Percentiles rank a stretch among this genome's conserved stretches.
Conservation (phyloP, 2,113 vertebrate genomes). For the Mungos mungo region DNA sequence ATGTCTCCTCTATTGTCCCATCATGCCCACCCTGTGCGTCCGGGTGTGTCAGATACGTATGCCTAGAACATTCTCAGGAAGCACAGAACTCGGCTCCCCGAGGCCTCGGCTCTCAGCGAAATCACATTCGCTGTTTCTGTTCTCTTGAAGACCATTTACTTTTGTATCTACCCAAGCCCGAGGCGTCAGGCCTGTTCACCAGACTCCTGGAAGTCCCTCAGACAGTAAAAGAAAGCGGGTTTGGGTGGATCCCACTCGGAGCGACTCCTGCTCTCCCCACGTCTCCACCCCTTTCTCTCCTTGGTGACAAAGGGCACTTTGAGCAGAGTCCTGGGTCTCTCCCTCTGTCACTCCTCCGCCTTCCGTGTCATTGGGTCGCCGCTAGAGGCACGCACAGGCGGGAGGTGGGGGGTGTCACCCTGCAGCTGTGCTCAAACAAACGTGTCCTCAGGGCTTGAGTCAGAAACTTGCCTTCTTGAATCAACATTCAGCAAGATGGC, state of each 20-base stretch:
- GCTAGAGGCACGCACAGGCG: neutral
- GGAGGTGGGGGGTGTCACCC: accelerated
- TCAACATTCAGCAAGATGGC: neutral
- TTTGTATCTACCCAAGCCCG: neutral
- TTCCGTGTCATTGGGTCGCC: neutral
- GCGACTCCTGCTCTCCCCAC: neutral
- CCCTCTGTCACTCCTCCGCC: neutral
- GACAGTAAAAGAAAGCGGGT: neutral
- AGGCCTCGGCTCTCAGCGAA: neutral
- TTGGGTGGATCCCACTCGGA: neutral
- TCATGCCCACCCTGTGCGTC: neutral
- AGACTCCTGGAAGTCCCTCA: slow-evolving; percentile 3
- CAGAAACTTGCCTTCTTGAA: neutral
- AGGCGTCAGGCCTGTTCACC: neutral
- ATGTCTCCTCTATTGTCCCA: neutral
- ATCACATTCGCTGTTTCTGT: neutral
- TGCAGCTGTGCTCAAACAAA: neutral
- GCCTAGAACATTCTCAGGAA: neutral
- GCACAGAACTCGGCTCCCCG: neutral
- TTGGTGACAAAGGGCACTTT: neutral
- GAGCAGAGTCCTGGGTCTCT: neutral
- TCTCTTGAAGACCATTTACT: neutral
- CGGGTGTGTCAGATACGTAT: neutral
- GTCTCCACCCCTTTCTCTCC: neutral
- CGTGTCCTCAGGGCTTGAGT: neutral